Percentiles rank a stretch among this genome's conserved stretches.
Conservation (phyloP, 2,797 vertebrate species). For the Bufotes viridis region DNA sequence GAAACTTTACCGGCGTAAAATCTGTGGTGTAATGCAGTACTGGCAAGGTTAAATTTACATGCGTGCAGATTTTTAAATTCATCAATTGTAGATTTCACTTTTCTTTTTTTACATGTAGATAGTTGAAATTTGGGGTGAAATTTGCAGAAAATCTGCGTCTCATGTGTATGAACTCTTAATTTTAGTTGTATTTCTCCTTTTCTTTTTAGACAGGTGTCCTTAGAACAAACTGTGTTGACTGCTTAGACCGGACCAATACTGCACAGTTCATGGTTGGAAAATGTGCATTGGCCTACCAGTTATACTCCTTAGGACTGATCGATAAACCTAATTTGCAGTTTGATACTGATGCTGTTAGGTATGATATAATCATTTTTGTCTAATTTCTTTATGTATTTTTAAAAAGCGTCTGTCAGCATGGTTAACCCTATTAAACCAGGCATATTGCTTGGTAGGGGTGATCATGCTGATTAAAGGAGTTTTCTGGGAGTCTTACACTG, state of each 20-base stretch:
- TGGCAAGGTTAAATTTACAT: too few species aligned
- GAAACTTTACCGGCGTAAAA: too few species aligned
- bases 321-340: constrained; percentile 97
- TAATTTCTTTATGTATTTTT: not conserved
- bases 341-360: constrained; percentile 97
- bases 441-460: too few species aligned
- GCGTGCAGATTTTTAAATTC: too few species aligned
- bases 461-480: too few species aligned
- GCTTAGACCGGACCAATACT: constrained; percentile 95
- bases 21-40: too few species aligned
- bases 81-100: too few species aligned
- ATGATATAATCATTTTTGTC: not conserved
- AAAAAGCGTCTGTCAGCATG: too few species aligned
- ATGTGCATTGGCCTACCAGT: constrained; percentile 95
- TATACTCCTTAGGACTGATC: constrained; percentile 92
- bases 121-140: too few species aligned
- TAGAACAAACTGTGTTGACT: constrained; percentile 96
- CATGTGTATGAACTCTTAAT: not conserved
- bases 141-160: not conserved
- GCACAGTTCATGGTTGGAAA: constrained; percentile 99
- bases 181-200: not conserved
- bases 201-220: constrained; percentile 88
- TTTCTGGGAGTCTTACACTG: too few species aligned
- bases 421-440: too few species aligned
- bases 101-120: too few species aligned